Percentiles rank a stretch among this genome's conserved stretches.
Evolutionary conservation across 2,113 vertebrate genomes (phyloP).

Genomic region (Grammomys dolichurus): DNA sequence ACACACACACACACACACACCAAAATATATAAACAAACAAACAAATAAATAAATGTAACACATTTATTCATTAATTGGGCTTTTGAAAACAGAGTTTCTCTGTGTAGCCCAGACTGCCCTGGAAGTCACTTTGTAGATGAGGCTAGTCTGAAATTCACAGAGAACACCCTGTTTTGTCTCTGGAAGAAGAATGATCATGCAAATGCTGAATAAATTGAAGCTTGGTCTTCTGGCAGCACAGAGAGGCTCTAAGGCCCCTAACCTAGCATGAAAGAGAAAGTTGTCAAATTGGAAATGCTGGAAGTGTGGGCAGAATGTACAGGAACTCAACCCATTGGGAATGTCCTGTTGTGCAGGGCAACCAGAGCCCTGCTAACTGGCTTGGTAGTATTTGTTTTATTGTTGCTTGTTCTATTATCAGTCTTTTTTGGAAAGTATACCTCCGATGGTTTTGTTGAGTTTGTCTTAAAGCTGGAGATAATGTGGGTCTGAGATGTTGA

Average conservation of each 20-base stretch:
- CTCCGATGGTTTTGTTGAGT: neutral
- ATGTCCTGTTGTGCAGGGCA: neutral
- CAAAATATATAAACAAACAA: too few relatives aligned
- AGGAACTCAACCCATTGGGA: too few relatives aligned
- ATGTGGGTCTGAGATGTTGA: neutral
- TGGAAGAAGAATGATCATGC: neutral
- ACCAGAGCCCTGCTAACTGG: neutral
- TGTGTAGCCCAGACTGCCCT: too few relatives aligned
- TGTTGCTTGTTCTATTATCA: neutral
- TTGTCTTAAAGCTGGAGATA: neutral
- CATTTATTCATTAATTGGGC: too few relatives aligned
- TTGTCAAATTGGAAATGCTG: neutral
- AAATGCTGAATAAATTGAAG: neutral
- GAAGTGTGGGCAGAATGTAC: too few relatives aligned
- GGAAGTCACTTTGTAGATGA: too few relatives aligned
- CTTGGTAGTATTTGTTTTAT: neutral
- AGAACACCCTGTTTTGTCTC: too few relatives aligned
- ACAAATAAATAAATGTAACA: too few relatives aligned
- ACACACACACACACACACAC: too few relatives aligned
- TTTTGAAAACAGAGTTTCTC: too few relatives aligned
- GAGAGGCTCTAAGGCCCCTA: fast-evolving
- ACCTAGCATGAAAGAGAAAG: neutral
- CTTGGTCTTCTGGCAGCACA: fast-evolving
- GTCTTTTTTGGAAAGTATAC: neutral
- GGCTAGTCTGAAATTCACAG: too few relatives aligned